Evolutionary conservation across 2,888 invertebrate genomes (phyloP), one percentile per base, ranked within the genome.

Genomic region (Acrobasis repandana): DNA sequence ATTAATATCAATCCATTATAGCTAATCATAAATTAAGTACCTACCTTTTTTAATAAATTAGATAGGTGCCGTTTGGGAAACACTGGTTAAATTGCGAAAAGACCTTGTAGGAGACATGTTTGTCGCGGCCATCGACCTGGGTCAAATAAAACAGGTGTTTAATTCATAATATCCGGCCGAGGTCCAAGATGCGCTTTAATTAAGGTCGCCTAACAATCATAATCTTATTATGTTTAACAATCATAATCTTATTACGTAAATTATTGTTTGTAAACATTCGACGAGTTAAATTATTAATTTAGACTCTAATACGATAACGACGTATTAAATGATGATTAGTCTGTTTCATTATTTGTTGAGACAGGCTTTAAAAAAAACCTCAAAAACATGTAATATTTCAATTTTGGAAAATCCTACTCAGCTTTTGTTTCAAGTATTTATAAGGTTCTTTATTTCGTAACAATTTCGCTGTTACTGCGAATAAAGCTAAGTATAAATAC

Each of bases 111-210:
- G 14, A 34, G 48, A 48, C 34, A 58, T 34, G 20, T 16, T 57
- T 33, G 33, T 15, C 10, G 11, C 34, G 1, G 3, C 43, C 14
- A 47, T 33, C 15, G 48, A 18, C 16, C n/a, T n/a, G 28, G 20
- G 34, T 54, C 14, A 4, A 16, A 18, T 9, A 11, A 15, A 9
- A 33, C 9, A 16, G 8, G 38, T 38, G n/a, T 34, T 54, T 38
- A 54, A 54, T 54, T 54, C 20, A 54, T 34, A 33, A 36, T 54
- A 54, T 49, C 28, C 48, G 58, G 36, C 33, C 58, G 58, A 54
- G 54, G 54, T 43, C 20, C 14, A 11, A 52, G 51, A 54, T 54
- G 54, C 54, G 14, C 54, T 16, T 43, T 20, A 54, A 54, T 54
- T 38, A n/a, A 54, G 54, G 54, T 18, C 54, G 18, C 54, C 15